phyloP scores from a whole-genome alignment of 2,113 vertebrate genomes.

The Thomomys bottae region DNA sequence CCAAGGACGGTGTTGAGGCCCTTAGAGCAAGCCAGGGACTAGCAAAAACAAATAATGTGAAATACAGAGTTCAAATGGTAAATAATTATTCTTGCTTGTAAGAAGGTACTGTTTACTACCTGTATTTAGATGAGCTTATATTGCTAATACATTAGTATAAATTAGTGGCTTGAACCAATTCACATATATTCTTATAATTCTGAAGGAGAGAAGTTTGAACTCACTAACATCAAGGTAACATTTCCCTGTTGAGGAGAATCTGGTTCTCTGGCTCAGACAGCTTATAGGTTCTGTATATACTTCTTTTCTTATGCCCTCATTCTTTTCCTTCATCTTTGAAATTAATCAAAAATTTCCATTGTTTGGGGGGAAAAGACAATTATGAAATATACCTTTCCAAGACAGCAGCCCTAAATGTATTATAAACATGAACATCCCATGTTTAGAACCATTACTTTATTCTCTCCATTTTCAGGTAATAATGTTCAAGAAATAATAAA shows the following conservation, averaged over 20 bases:
- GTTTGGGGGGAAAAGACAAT: neutral
- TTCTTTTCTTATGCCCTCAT: neutral
- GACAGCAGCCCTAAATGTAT: too few relatives aligned
- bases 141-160: neutral
- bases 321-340: neutral
- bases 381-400: neutral
- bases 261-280: accelerated
- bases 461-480: neutral
- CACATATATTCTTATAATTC: neutral
- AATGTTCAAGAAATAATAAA: neutral
- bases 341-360: neutral
- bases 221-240: neutral
- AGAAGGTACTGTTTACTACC: neutral
- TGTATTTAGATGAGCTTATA: neutral
- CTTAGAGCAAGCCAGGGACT: too few relatives aligned
- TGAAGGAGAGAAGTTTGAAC: neutral
- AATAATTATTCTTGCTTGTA: neutral
- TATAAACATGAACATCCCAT: too few relatives aligned
- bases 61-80: neutral
- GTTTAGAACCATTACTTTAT: neutral
- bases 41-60: too few relatives aligned
- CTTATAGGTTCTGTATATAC: neutral
- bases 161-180: neutral
- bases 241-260: neutral
- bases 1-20: too few relatives aligned